phyloP scores from a whole-genome alignment of 2,888 invertebrate species.

The Dasypogon diadema region DNA sequence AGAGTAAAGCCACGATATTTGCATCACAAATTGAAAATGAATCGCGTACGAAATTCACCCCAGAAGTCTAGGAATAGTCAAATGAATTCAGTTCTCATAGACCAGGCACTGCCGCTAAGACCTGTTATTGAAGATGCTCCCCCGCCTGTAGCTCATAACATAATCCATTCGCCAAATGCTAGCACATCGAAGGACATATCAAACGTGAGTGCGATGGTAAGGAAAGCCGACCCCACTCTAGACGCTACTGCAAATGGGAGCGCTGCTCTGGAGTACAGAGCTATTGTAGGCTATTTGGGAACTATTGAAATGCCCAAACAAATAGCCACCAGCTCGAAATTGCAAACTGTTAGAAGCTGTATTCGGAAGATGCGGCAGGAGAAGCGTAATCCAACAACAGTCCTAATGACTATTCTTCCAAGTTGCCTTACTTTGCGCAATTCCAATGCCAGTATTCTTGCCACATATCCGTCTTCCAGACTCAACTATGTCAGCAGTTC shows the following conservation, averaged over 20 bases:
- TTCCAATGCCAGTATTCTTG: conserved; percentile 81
- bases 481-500: conserved; percentile 91
- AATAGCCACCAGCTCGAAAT: conserved; percentile 78
- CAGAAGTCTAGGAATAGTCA: conserved; percentile 65
- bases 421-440: conserved; percentile 85
- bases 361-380: conserved; percentile 91
- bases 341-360: conserved; percentile 85
- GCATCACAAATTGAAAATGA: conserved; percentile 71
- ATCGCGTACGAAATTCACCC: conserved; percentile 73
- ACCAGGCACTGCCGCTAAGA: conserved; percentile 57
- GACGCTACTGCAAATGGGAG: conserved; percentile 54
- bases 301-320: conserved; percentile 96
- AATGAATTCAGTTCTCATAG: conserved; percentile 43
- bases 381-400: conserved; percentile 86
- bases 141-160: conserved; percentile 59
- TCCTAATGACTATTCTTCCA: conserved; percentile 86
- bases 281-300: conserved; percentile 93
- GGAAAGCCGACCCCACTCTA: conserved; percentile 14
- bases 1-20: conserved; percentile 67
- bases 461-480: conserved; percentile 87
- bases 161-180: conserved; percentile 60
- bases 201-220: conserved; percentile 68
- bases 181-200: conserved; percentile 66
- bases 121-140: conserved; percentile 65
- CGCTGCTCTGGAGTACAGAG: conserved; percentile 79